Evolutionary conservation across 1,140 invertebrate species (phyloP).

Genomic region (Mamestra configurata): DNA sequence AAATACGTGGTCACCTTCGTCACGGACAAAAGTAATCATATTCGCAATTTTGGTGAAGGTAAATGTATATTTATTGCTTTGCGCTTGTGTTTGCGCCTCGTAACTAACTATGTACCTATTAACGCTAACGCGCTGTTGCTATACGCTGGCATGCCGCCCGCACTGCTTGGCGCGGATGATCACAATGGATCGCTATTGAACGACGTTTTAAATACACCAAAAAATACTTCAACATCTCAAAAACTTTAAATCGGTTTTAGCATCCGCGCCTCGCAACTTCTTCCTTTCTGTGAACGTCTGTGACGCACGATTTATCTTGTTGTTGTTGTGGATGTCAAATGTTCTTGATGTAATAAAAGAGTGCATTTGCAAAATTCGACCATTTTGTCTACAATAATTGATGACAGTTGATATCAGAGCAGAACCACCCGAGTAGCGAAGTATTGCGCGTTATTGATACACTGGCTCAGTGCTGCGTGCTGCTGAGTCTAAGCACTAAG

Average conservation of each 20-base stretch:
- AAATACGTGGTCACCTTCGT: conserved; percentile 90
- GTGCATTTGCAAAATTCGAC: background rate
- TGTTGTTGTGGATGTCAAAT: conserved; percentile 26
- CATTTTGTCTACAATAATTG: background rate
- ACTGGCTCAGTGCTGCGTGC: background rate
- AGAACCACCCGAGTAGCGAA: background rate
- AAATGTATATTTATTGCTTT: conserved; percentile 87
- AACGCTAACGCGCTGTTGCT: conserved; percentile 68
- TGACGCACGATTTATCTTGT: conserved; percentile 48
- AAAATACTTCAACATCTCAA: conserved; percentile 10
- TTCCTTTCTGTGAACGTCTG: conserved; percentile 51
- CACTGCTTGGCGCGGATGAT: conserved; percentile 69
- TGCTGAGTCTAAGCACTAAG: background rate
- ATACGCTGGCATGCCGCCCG: conserved; percentile 74
- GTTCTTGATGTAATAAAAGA: conserved; percentile 5
- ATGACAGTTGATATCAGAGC: conserved; percentile 7
- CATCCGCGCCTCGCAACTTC: conserved; percentile 62
- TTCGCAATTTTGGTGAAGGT: conserved; percentile 90
- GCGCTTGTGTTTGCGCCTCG: conserved; percentile 82
- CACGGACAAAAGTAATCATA: conserved; percentile 88
- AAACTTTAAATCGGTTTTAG: conserved; percentile 18
- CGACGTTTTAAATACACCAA: conserved; percentile 7
- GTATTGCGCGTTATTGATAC: background rate
- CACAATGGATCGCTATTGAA: conserved; percentile 43
- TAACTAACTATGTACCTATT: conserved; percentile 71